Percentiles rank a stretch among this genome's conserved stretches.
Conservation (phyloP, 2,888 invertebrate species). For the Chrysolina americana region DNA sequence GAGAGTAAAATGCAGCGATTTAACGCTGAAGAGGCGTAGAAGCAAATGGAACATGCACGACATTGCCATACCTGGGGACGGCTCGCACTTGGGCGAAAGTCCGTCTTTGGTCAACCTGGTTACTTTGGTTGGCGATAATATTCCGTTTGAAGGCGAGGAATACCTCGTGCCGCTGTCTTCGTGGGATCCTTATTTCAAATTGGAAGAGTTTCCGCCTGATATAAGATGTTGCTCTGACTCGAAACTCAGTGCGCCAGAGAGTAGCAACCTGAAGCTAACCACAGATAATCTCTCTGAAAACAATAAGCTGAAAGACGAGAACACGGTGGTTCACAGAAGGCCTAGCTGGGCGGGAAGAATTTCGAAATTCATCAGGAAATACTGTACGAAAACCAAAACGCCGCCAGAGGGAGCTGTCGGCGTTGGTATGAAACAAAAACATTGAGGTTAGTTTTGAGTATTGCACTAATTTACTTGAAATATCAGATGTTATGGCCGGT, state of each 20-base stretch:
- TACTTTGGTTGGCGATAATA: slow-evolving; percentile 69
- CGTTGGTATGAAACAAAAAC: slow-evolving; percentile 21
- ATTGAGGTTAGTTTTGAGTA: slow-evolving; percentile 38
- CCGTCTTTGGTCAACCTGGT: slow-evolving; percentile 75
- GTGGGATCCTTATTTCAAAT: slow-evolving; percentile 70
- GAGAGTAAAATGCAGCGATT: slow-evolving; percentile 69
- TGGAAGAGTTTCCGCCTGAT: slow-evolving; percentile 55
- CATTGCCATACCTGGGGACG: slow-evolving; percentile 72
- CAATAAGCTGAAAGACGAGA: slow-evolving; percentile 23
- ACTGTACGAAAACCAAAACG: slow-evolving; percentile 56
- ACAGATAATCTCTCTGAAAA: slow-evolving; percentile 30
- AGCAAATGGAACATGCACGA: slow-evolving; percentile 70
- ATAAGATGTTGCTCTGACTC: slow-evolving; percentile 47
- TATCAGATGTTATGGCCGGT: too few relatives aligned
- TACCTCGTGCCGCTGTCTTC: slow-evolving; percentile 74
- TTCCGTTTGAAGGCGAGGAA: slow-evolving; percentile 65
- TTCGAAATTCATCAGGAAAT: slow-evolving; percentile 61
- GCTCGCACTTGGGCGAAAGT: slow-evolving; percentile 73
- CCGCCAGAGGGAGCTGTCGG: slow-evolving; percentile 35
- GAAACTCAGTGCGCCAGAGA: slow-evolving; percentile 40
- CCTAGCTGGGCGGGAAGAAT: slow-evolving; percentile 61
- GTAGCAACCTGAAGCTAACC: slow-evolving; percentile 9
- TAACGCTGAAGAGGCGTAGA: slow-evolving; percentile 63
- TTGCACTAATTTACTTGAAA: too few relatives aligned
- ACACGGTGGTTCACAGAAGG: slow-evolving; percentile 36